Evolutionary conservation across 2,113 vertebrate genomes (phyloP).

Genomic region (Pavo muticus): DNA sequence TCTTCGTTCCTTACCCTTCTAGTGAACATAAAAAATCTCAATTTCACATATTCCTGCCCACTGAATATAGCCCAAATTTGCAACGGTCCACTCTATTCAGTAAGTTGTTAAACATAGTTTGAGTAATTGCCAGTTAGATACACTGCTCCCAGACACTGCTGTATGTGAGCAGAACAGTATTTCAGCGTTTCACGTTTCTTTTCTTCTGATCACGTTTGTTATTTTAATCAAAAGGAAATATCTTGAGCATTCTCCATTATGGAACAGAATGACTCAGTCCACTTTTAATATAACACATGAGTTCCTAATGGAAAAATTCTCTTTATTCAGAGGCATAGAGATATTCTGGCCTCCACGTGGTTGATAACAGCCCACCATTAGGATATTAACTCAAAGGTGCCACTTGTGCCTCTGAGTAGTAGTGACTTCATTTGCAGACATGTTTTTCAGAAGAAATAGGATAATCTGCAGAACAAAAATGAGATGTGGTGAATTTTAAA

Average conservation of each 20-base stretch:
- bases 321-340: constrained; percentile 10
- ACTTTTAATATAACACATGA: constrained; percentile 2
- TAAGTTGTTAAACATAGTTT: background rate
- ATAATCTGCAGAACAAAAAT: background rate
- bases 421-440: background rate
- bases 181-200: background rate
- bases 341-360: background rate
- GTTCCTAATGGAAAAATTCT: background rate
- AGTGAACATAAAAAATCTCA: background rate
- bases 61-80: background rate
- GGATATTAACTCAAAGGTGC: background rate
- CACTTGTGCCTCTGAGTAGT: background rate
- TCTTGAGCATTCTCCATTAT: background rate
- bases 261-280: background rate
- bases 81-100: background rate
- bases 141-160: background rate
- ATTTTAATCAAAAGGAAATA: constrained; percentile 25
- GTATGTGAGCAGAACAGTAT: background rate
- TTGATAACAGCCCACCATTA: background rate
- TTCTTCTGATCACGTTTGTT: constrained; percentile 13
- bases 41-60: background rate
- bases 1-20: background rate
- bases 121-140: constrained; percentile 10
- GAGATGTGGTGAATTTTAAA: background rate
- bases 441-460: background rate